Conservation (phyloP, 2,113 vertebrate genomes). For the Physeter macrocephalus region DNA sequence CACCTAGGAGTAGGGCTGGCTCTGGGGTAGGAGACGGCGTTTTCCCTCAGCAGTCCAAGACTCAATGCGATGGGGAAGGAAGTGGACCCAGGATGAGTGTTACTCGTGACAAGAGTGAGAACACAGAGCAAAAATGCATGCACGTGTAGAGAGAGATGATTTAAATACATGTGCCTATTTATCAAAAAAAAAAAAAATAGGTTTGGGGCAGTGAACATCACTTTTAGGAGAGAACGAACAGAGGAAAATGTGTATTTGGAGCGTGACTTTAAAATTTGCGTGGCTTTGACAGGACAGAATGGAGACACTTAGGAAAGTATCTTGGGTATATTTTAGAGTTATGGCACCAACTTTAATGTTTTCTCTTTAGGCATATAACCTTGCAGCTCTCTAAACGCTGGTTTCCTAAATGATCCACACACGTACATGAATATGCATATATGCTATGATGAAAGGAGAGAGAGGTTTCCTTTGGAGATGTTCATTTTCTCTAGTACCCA, state of each 20-base stretch:
- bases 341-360: background rate
- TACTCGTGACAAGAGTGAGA: background rate
- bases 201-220: background rate
- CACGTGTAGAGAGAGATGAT: background rate
- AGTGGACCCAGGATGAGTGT: rapidly evolving
- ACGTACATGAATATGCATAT: background rate
- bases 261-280: background rate
- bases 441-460: background rate
- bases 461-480: constrained; percentile 6
- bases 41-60: background rate
- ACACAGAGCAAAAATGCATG: rapidly evolving
- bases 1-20: rapidly evolving
- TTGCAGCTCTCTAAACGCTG: background rate
- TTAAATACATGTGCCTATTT: rapidly evolving
- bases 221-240: background rate
- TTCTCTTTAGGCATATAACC: background rate
- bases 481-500: background rate
- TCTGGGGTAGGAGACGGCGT: too few species aligned
- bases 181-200: background rate
- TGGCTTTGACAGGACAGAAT: background rate
- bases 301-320: background rate
- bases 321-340: background rate
- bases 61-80: background rate
- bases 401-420: background rate
- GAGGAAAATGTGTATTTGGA: background rate